Evolutionary conservation across 1,140 invertebrate species (phyloP).

Genomic region (Saxidomus purpurata): DNA sequence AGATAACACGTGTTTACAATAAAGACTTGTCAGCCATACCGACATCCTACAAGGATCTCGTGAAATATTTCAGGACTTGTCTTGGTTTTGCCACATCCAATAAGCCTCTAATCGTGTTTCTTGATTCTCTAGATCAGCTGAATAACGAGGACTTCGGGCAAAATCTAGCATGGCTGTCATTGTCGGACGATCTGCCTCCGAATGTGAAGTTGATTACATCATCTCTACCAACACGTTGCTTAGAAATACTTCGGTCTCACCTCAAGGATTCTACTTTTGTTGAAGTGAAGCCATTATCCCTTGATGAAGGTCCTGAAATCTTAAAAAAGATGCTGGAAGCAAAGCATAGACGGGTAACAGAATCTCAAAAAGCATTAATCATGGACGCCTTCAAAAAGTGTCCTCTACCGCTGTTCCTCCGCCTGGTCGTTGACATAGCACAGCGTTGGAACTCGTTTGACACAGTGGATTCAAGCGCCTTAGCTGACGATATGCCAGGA

Average conservation of each 20-base stretch:
- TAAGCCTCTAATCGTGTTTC: constrained; percentile 74
- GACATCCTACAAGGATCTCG: constrained; percentile 71
- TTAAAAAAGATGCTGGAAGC: constrained; percentile 72
- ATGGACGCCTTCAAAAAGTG: constrained; percentile 73
- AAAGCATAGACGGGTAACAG: constrained; percentile 89
- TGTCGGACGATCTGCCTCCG: constrained; percentile 88
- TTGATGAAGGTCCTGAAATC: constrained; percentile 71
- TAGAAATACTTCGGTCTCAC: constrained; percentile 70
- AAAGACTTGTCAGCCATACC: constrained; percentile 68
- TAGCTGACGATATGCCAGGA: constrained; percentile 67
- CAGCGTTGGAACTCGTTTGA: constrained; percentile 72
- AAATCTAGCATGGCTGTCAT: constrained; percentile 81
- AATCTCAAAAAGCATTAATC: constrained; percentile 72
- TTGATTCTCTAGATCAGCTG: constrained; percentile 82
- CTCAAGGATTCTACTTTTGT: constrained; percentile 62
- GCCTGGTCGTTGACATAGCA: constrained; percentile 70
- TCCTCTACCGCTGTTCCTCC: constrained; percentile 72
- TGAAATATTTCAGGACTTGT: constrained; percentile 72
- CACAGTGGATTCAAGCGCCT: constrained; percentile 16
- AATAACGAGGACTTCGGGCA: constrained; percentile 69
- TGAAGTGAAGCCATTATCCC: constrained; percentile 70
- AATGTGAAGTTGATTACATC: constrained; percentile 80
- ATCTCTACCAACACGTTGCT: constrained; percentile 68
- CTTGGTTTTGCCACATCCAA: constrained; percentile 53
- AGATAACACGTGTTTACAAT: constrained; percentile 72